A percentile compares a stretch with the other conserved stretches of the same genome.
These are phyloP conservation scores for Bimastos eiseni DNA, from an alignment of 2,888 invertebrate species.

Conservation along the genomic window DNA sequence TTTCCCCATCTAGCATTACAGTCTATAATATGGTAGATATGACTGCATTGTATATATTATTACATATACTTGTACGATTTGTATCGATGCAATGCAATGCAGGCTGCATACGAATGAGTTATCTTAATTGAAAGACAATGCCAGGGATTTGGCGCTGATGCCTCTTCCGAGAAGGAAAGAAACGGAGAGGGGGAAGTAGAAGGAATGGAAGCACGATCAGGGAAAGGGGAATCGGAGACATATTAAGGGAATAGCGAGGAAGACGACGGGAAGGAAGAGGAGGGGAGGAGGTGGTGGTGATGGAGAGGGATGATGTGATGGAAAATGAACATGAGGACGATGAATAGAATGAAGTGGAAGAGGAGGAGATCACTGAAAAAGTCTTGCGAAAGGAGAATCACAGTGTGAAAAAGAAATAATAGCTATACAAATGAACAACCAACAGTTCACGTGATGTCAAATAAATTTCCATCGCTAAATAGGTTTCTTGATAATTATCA, in stretches of 20 bases:
- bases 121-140: no score
- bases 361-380: neutral
- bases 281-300: neutral
- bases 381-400: neutral
- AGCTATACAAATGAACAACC: neutral
- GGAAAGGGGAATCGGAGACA: neutral
- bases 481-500: neutral
- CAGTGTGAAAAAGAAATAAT: neutral
- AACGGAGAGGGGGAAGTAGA: no score
- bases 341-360: neutral
- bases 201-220: no score
- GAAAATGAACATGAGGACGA: neutral
- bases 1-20: no score
- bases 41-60: no score
- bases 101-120: no score
- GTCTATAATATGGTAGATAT: no score
- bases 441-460: neutral
- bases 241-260: neutral
- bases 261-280: neutral
- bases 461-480: neutral
- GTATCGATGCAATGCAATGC: no score
- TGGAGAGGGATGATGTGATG: neutral
- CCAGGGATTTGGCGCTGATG: no score
- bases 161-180: no score
- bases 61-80: no score